Evolutionary conservation across 2,113 vertebrate genomes (phyloP).

Genomic region (Carassius auratus): DNA sequence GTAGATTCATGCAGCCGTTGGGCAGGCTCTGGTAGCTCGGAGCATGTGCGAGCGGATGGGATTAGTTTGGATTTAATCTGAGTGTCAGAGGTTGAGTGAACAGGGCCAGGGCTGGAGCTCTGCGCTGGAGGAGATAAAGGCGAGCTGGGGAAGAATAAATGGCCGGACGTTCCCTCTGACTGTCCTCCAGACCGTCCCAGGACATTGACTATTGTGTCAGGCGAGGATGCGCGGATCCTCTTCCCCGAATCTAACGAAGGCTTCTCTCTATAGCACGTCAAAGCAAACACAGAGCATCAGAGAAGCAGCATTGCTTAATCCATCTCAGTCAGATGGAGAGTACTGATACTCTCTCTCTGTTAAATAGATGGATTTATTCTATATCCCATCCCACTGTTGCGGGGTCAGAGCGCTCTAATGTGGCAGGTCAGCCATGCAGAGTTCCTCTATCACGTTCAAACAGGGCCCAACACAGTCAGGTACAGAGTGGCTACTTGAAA

Average conservation of each 20-base stretch:
- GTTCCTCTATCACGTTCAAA: constrained; percentile 11
- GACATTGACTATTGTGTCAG: background rate
- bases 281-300: background rate
- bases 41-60: constrained; percentile 61
- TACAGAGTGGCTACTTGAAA: background rate
- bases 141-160: background rate
- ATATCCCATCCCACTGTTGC: background rate
- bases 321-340: constrained; percentile 8
- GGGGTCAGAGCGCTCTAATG: background rate
- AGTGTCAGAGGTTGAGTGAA: constrained; percentile 52
- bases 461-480: constrained; percentile 4
- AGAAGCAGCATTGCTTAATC: background rate
- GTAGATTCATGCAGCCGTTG: background rate
- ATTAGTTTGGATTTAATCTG: constrained; percentile 72
- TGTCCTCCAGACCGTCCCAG: background rate
- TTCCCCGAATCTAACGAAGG: background rate
- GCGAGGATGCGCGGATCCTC: background rate
- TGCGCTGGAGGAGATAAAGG: constrained; percentile 67
- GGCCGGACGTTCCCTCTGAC: background rate
- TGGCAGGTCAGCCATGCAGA: constrained; percentile 21
- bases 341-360: background rate
- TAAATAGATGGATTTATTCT: constrained; percentile 15
- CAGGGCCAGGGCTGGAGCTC: constrained; percentile 49
- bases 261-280: background rate
- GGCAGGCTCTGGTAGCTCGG: background rate